Percentiles rank a stretch among this genome's conserved stretches.
phyloP scores from a whole-genome alignment of 2,888 invertebrate species.

The Dolichomitus sp. region DNA sequence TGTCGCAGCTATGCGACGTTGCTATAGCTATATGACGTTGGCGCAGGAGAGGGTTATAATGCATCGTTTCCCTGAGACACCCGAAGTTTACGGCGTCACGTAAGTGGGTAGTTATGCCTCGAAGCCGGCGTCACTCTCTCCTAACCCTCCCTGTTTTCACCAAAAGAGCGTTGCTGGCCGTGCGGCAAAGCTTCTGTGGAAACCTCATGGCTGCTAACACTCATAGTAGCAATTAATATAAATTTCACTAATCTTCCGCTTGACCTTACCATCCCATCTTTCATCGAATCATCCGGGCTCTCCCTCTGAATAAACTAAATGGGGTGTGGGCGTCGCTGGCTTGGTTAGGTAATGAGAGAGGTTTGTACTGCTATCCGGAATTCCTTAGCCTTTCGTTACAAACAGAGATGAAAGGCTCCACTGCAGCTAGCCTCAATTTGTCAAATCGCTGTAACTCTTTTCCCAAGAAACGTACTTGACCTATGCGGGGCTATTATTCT shows the following conservation, averaged over 20 bases:
- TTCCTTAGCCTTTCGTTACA: not conserved
- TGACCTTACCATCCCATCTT: conserved; percentile 12
- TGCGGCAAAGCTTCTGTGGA: conserved; percentile 31
- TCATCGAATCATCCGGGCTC: conserved; percentile 12
- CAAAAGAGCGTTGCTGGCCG: conserved; percentile 4
- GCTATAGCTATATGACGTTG: conserved; percentile 20
- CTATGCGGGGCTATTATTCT: not conserved
- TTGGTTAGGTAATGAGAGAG: conserved; percentile 33
- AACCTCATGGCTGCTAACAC: conserved; percentile 50
- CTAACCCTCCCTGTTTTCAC: conserved; percentile 19
- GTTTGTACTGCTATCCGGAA: conserved; percentile 19
- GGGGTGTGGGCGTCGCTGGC: conserved; percentile 5
- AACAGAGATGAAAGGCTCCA: conserved; percentile 32
- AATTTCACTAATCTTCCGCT: conserved; percentile 63
- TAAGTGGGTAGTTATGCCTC: conserved; percentile 62
- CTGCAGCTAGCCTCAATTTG: conserved; percentile 39
- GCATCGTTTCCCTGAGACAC: conserved; percentile 44
- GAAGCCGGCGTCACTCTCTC: conserved; percentile 34
- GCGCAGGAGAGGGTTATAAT: conserved; percentile 45
- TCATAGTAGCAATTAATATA: conserved; percentile 68
- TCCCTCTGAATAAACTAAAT: conserved; percentile 37
- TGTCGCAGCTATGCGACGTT: not conserved
- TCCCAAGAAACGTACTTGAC: not conserved
- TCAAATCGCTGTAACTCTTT: conserved; percentile 7
- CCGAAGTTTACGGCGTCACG: conserved; percentile 61